phyloP scores from a whole-genome alignment of 37 sponge, comb jelly and placozoan genomes.

The Corticium candelabrum region DNA sequence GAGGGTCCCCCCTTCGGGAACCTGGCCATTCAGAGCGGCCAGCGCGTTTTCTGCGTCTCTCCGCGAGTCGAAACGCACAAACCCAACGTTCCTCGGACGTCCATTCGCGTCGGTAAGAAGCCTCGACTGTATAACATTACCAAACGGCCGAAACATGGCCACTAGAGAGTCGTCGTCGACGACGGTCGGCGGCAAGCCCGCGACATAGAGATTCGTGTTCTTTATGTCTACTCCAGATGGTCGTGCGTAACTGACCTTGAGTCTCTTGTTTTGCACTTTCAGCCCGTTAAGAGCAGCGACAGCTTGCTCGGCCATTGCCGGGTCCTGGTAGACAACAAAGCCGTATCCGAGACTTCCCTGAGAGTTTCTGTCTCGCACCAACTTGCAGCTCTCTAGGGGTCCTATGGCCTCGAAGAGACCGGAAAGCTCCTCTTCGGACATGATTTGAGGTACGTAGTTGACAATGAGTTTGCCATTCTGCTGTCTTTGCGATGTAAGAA shows the following conservation, averaged over 20 bases:
- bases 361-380: constrained; percentile 66
- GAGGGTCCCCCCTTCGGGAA: too few relatives aligned
- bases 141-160: constrained; percentile 57
- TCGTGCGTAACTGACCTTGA: constrained; percentile 88
- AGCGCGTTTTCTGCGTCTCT: too few relatives aligned
- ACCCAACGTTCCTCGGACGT: constrained; percentile 61
- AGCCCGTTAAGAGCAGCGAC: constrained; percentile 63
- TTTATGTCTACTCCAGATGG: constrained; percentile 75
- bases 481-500: too few relatives aligned
- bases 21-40: too few relatives aligned
- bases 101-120: constrained; percentile 49
- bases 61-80: too few relatives aligned
- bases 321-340: constrained; percentile 58
- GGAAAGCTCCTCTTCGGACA: constrained; percentile 63
- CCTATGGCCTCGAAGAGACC: constrained; percentile 55
- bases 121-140: constrained; percentile 73
- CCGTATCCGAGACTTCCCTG: constrained; percentile 74
- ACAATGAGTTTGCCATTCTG: constrained; percentile 88
- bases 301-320: constrained; percentile 52
- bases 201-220: constrained; percentile 84
- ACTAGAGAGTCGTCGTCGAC: too few relatives aligned
- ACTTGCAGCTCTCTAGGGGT: constrained; percentile 60
- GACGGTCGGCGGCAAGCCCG: constrained; percentile 59
- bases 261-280: constrained; percentile 48
- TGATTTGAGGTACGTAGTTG: constrained; percentile 80